Evolutionary conservation across 2,113 vertebrate species (phyloP).

Genomic region (Gavialis gangeticus): DNA sequence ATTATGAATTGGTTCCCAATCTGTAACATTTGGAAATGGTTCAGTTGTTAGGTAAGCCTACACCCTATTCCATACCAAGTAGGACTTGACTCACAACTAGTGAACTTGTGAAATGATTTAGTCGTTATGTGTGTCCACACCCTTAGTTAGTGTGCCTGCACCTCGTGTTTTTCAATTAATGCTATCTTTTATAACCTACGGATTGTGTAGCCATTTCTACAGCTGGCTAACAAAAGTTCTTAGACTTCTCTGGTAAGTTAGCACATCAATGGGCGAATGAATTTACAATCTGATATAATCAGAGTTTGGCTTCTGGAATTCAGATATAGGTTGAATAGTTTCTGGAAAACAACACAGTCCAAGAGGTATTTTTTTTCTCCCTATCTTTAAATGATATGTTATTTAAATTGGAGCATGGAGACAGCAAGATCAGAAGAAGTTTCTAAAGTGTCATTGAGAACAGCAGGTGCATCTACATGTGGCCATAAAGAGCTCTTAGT

Average conservation of each 20-base stretch:
- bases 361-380: background rate
- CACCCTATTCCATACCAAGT: too few species aligned
- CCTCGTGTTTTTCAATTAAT: too few species aligned
- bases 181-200: background rate
- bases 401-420: too few species aligned
- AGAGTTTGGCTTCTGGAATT: background rate
- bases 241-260: background rate
- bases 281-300: background rate
- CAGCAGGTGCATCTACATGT: background rate
- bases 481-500: too few species aligned
- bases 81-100: too few species aligned
- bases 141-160: too few species aligned
- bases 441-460: background rate
- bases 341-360: background rate
- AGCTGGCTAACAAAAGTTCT: background rate
- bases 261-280: accelerated
- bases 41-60: too few species aligned
- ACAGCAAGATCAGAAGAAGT: background rate
- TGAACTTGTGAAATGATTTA: too few species aligned
- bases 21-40: too few species aligned
- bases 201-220: background rate
- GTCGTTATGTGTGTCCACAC: too few species aligned
- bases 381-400: too few species aligned
- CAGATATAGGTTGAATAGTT: background rate
- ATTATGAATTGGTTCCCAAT: too few species aligned